Base-by-base conservation (phyloP, 2,888 invertebrate genomes). In the Branchipolynoe longqiensis region DNA sequence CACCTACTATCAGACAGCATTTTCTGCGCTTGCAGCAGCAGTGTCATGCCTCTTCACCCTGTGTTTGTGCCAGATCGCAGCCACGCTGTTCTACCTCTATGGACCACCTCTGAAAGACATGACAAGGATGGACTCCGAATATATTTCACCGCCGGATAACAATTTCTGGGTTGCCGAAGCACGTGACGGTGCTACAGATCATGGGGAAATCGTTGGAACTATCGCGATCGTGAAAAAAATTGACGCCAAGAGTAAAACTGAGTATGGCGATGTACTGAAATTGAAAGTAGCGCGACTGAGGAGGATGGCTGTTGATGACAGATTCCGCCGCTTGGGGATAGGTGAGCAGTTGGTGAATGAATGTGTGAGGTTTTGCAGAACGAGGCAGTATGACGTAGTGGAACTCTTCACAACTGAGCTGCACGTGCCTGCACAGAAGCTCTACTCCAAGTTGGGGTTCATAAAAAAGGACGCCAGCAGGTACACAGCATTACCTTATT, bases 81-180 rank as follows among this genome's bases (percentile, higher is more conserved):
- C 54, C 18, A 38, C 84, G 8, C 25, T 73, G 54, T 84, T 54
- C 31, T 84, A 84, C 48, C 25, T 84, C 25, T 84, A 84, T 38
- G 84, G 84, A n/a, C 69, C 73, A 6, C 84, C 84, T 12, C 41
- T 84, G 74, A n/a, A 25, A 1, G 84, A 84, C 56, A 33, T 84
- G 54, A 74, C 36, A 22, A 22, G 64, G 31, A 69, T 73, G 38
- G 64, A 84, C 48, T 56, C 22, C n/a, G 74, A 73, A 2, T 84
- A 84, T 36, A 64, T 33, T 1, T 31, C 41, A 14, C 64, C 38
- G 14, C n/a, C 48, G 8, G 84, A 84, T 36, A 64, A 64, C 64
- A 62, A 33, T n/a, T 84, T 84, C 73, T 84, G 48, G 69, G 84
- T 84, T 14, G 84, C 84, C n/a, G 84, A 84, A 48, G 38, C 33